Base-by-base conservation (phyloP, 1,140 invertebrate species). In the Bombus polaris region DNA sequence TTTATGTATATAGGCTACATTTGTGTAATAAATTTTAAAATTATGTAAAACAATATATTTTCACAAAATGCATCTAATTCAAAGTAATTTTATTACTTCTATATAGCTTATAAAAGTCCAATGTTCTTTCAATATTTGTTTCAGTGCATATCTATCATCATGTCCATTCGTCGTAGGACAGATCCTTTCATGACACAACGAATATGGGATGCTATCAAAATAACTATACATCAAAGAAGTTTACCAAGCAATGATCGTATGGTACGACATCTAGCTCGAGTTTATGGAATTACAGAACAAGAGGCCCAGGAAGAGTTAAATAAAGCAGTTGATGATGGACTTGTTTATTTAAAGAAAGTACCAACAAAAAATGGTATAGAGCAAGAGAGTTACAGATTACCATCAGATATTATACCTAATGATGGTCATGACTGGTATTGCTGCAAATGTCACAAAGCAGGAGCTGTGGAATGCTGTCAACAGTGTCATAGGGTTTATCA, bases 141-240 rank as follows among this genome's bases (percentile, higher is more conserved):
- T 47, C n/a, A 87, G 81, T 79, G 37, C 10, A 37, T 57, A 25
- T 15, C 62, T 72, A 70, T 44, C 42, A 53, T 68, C 42, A 95
- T 95, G 94, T 91, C 94, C 15, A 59, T 92, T 78, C 92, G 94
- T 76, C 88, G 94, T 71, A 90, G 75, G 85, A 94, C 91, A n/a
- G 93, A 95, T 91, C 92, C 94, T 3, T 88, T 85, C 53, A 93
- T 93, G 91, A 93, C 89, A 53, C 94, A 94, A 66, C 81, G 92
- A 62, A 94, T 95, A 88, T 95, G 94, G 94, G 94, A 95, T 70
- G 92, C 93, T 13, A 94, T 95, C 77, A 95, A 94, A 81, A 90
- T 93, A 62, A 93, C 91, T 70, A 74, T 94, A 44, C 91, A 94
- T 89, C 94, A 95, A 92, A 94, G 93, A 91, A 94, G 89, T 82